Evolutionary conservation across 1,140 invertebrate genomes (phyloP).

Genomic region (Leptestheria dahalacensis): DNA sequence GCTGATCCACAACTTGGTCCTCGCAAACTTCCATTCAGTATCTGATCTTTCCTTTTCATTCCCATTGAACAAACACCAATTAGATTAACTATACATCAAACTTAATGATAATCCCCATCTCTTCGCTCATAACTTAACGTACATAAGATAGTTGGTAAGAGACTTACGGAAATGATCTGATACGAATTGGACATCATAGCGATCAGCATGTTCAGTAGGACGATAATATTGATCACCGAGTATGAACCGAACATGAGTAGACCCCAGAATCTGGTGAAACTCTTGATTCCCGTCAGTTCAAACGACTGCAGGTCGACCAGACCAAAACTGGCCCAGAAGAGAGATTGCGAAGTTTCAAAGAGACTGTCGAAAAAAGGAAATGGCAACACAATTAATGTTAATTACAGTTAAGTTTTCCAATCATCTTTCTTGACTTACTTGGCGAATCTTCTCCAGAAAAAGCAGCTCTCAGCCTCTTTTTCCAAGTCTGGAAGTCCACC

Average conservation of each 20-base stretch:
- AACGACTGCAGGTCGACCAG: slow-evolving; percentile 73
- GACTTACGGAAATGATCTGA: slow-evolving; percentile 71
- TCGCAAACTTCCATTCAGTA: slow-evolving; percentile 81
- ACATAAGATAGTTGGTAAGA: slow-evolving; percentile 1
- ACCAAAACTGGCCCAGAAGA: slow-evolving; percentile 89
- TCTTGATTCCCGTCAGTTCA: slow-evolving; percentile 69
- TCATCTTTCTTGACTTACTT: slow-evolving; percentile 41
- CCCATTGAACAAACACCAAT: not conserved
- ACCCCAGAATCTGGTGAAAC: slow-evolving; percentile 74
- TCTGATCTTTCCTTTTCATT: slow-evolving; percentile 60
- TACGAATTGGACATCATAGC: slow-evolving; percentile 96
- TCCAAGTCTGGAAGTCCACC: slow-evolving; percentile 55
- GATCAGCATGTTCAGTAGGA: slow-evolving; percentile 83
- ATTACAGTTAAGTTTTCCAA: slow-evolving; percentile 8
- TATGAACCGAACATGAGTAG: slow-evolving; percentile 76
- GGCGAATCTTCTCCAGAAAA: slow-evolving; percentile 68
- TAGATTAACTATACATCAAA: no score
- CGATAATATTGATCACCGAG: slow-evolving; percentile 81
- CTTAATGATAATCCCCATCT: not conserved
- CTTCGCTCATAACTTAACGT: no score
- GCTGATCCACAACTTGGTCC: slow-evolving; percentile 80
- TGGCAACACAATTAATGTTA: not conserved
- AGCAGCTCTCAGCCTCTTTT: slow-evolving; percentile 60
- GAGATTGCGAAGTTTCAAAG: slow-evolving; percentile 82
- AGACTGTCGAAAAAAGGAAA: slow-evolving; percentile 41